Percentiles rank a stretch among this genome's conserved stretches.
Evolutionary conservation across 2,888 invertebrate genomes (phyloP).

Genomic region (Doris montereyensis): DNA sequence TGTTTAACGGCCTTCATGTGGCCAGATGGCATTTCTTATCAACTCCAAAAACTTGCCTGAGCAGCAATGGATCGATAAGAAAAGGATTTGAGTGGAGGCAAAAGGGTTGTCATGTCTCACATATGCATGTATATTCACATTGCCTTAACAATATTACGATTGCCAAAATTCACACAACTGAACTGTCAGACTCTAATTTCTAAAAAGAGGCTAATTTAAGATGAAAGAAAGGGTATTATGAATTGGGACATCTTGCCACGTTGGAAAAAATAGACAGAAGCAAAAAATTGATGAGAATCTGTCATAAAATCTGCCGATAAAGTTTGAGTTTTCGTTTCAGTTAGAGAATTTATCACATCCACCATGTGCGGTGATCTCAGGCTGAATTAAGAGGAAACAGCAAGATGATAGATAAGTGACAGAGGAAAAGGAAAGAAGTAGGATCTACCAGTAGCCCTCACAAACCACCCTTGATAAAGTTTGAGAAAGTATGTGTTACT

Average conservation of each 20-base stretch:
- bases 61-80: background rate
- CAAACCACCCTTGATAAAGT: no score
- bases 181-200: no score
- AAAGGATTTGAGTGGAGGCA: background rate
- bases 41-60: constrained; percentile 95
- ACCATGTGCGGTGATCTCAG: no score
- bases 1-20: constrained; percentile 99
- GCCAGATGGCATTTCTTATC: constrained; percentile 88
- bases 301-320: no score
- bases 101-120: background rate
- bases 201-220: background rate
- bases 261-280: background rate
- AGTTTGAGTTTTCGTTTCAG: no score
- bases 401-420: no score
- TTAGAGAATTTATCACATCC: no score
- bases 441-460: no score
- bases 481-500: no score
- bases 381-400: no score
- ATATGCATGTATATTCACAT: background rate
- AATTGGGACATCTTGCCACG: background rate
- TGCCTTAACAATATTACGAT: background rate
- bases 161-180: background rate
- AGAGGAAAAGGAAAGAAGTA: no score
- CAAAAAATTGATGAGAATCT: background rate
- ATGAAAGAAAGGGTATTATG: background rate